phyloP scores from a whole-genome alignment of 2,888 invertebrate species.

The Sphaeridia pumilis region DNA sequence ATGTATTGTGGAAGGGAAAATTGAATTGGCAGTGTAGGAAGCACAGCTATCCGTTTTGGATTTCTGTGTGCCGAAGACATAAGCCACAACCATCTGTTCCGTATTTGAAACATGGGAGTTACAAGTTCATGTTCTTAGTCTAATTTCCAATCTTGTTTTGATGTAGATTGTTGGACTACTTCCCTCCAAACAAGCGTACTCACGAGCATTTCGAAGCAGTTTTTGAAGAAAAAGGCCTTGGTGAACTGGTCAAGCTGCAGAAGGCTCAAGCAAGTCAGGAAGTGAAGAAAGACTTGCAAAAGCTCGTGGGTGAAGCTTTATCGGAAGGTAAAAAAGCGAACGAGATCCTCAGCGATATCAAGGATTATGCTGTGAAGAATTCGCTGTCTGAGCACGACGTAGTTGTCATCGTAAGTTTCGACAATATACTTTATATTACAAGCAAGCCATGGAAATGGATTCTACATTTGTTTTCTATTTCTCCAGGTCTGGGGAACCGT shows the following conservation, averaged over 20 bases:
- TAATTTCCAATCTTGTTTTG: no score
- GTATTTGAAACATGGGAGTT: no score
- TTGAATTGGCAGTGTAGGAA: conserved; percentile 1
- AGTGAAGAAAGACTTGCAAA: conserved; percentile 65
- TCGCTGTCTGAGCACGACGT: conserved; percentile 84
- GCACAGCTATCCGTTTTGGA: background rate
- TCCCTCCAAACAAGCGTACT: conserved; percentile 85
- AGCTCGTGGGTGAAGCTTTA: conserved; percentile 66
- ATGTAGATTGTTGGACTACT: conserved; percentile 74
- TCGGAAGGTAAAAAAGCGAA: conserved; percentile 73
- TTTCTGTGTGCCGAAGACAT: conserved; percentile 3
- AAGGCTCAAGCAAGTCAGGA: conserved; percentile 55
- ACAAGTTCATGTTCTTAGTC: no score
- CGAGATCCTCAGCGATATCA: conserved; percentile 72
- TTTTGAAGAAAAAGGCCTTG: conserved; percentile 67
- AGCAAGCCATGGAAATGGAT: no score
- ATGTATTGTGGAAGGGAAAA: background rate
- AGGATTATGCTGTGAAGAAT: conserved; percentile 71
- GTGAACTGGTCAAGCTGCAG: conserved; percentile 55
- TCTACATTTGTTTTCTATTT: no score
- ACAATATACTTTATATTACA: no score
- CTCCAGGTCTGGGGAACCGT: conserved; percentile 89
- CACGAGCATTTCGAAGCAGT: conserved; percentile 72
- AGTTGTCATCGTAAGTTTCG: conserved; percentile 68
- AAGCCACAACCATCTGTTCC: no score